These are phyloP conservation scores for Chromoteleia sp. DNA, from an alignment of 2,888 invertebrate species.

Conservation along the genomic window DNA sequence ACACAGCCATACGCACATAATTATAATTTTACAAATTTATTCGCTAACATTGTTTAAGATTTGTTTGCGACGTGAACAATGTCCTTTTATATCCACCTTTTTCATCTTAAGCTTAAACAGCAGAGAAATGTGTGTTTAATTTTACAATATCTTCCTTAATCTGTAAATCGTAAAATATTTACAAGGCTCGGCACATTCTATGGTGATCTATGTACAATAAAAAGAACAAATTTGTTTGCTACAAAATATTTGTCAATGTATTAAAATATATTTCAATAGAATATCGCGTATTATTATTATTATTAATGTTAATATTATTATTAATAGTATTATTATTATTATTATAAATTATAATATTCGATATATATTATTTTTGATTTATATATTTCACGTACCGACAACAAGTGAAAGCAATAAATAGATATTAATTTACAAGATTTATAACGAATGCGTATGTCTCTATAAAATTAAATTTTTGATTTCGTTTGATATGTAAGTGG, in stretches of 20 bases:
- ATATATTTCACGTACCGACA: constrained; percentile 1
- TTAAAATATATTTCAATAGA: constrained; percentile 49
- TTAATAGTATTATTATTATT: background rate
- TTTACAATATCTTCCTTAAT: constrained; percentile 23
- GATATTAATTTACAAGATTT: constrained; percentile 1
- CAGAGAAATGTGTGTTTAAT: constrained; percentile 17
- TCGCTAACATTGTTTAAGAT: constrained; percentile 25
- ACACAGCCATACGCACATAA: constrained; percentile 47
- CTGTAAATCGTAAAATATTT: constrained; percentile 57
- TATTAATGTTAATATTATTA: background rate
- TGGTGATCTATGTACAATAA: constrained; percentile 74
- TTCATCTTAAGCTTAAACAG: constrained; percentile 30
- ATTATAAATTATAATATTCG: constrained; percentile 36
- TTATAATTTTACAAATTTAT: constrained; percentile 47
- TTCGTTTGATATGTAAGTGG: constrained; percentile 48
- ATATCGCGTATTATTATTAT: constrained; percentile 5
- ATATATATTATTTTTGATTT: constrained; percentile 37
- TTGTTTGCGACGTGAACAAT: constrained; percentile 19
- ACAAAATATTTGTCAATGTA: constrained; percentile 40
- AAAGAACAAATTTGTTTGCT: constrained; percentile 27
- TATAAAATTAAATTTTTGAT: constrained; percentile 39
- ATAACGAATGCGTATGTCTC: constrained; percentile 6
- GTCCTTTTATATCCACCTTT: constrained; percentile 18
- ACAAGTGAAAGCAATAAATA: constrained; percentile 25
- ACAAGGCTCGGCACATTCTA: constrained; percentile 76